Base-by-base conservation (phyloP, 2,888 invertebrate genomes). In the Pristionchus exspectatus region DNA sequence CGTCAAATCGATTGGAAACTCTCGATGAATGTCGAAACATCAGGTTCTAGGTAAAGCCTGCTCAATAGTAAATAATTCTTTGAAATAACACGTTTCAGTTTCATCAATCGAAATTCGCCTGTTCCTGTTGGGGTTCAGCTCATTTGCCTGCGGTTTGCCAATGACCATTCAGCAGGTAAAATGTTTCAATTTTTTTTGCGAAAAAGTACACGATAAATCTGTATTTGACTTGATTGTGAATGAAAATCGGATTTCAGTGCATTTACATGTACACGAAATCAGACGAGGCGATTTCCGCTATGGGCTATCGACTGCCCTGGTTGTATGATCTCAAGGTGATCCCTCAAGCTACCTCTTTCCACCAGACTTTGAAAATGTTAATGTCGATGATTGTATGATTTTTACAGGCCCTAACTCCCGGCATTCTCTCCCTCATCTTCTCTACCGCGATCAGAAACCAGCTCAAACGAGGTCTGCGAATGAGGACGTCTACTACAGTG, bases 391-490 rank as follows among this genome's bases (percentile, higher is more conserved):
- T n/a, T n/a, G 38, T 5, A 38, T 5, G 38, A n/a, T 30, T 10
- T 16, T 69, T 69, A n/a, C 30, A 69, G 69, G 30, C 69, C 5
- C 14, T 69, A 9, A 27, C 27, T 30, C 69, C 69, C n/a, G n/a
- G 69, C 69, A 69, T 69, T 69, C 69, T 69, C 30, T 69, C 27
- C n/a, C 30, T 69, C 69, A 69, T 69, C 69, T 69, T 69, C 69
- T 69, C 69, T 9, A 69, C n/a, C 0, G 69, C 69, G 7, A 69
- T 69, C 27, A 2, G 69, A 30, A 24, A 27, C 12, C n/a, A 69
- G n/a, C n/a, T 69, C 18, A 59, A 24, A 59, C 21, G 14, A 59
- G 24, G 18, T 59, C 59, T 59, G 18, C 18, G 59, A 59, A 24
- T 18, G 59, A 14, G 24, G 21, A 14, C 21, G 24, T 24, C 59